Conservation (phyloP, 2,797 vertebrate species). For the Ctenopoma multispine region DNA sequence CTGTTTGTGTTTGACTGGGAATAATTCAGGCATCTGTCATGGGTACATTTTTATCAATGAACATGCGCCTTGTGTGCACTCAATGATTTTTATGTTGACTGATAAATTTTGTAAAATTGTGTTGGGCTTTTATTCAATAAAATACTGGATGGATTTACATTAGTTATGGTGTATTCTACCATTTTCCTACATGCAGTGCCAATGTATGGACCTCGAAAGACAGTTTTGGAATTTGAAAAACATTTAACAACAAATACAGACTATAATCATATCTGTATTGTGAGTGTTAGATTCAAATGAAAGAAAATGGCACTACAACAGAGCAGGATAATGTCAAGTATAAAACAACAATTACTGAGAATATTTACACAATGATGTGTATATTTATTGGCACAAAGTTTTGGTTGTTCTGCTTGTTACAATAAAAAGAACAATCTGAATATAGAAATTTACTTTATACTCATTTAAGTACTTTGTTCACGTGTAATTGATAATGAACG, state of each 20-base stretch:
- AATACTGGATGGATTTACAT: slow-evolving; percentile 82
- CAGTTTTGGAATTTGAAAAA: neutral
- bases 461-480: neutral
- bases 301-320: neutral
- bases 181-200: neutral
- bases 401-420: neutral
- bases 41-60: slow-evolving; percentile 78
- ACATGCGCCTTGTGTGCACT: slow-evolving; percentile 65
- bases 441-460: neutral
- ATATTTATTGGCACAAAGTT: neutral
- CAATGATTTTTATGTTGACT: slow-evolving; percentile 81
- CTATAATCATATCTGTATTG: neutral
- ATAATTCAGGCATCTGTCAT: slow-evolving; percentile 65
- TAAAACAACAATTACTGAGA: neutral
- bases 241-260: neutral
- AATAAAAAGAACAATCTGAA: neutral
- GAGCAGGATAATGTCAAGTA: neutral
- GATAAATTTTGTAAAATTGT: slow-evolving; percentile 83
- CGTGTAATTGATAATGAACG: neutral
- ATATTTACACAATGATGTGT: neutral
- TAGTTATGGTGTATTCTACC: slow-evolving; percentile 30
- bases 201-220: neutral
- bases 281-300: neutral
- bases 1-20: slow-evolving; percentile 45
- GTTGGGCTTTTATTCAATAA: slow-evolving; percentile 87